phyloP scores from a whole-genome alignment of 2,797 vertebrate species.

The Tenualosa thibaudeaui region DNA sequence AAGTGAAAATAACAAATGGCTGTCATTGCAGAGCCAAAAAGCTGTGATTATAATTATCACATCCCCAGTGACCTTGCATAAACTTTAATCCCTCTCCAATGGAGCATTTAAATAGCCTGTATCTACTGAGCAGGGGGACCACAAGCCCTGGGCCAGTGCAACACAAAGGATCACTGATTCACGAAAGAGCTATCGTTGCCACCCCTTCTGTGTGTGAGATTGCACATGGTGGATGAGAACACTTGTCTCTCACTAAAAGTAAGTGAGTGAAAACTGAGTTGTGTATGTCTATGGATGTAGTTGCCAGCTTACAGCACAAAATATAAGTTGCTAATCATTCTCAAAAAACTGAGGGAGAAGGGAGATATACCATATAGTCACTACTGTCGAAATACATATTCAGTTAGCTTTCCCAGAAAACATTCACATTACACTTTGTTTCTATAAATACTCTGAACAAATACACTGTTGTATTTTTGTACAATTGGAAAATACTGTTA shows the following conservation, averaged over 20 bases:
- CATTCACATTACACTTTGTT: neutral
- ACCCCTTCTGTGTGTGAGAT: constrained; percentile 50
- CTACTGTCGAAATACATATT: no score
- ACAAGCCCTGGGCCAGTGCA: constrained; percentile 66
- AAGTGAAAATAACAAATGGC: constrained; percentile 99
- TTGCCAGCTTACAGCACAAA: neutral
- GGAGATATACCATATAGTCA: neutral
- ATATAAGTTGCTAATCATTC: neutral
- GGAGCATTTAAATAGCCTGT: constrained; percentile 99
- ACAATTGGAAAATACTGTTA: neutral
- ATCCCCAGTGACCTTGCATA: constrained; percentile 99
- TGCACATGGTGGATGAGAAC: constrained; percentile 43
- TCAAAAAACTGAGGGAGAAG: neutral
- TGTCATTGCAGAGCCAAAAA: constrained; percentile 99
- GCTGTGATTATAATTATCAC: constrained; percentile 99
- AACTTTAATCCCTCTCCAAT: constrained; percentile 99
- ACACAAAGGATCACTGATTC: constrained; percentile 73
- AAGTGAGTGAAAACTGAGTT: constrained; percentile 26
- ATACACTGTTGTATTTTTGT: neutral
- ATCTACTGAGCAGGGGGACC: constrained; percentile 72
- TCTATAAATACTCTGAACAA: neutral
- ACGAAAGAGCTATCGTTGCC: constrained; percentile 70
- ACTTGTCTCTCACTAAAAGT: constrained; percentile 4
- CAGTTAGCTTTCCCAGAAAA: neutral
- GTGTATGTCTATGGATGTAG: neutral